Evolutionary conservation across 30 jellyfish, hydroid and myxozoan genomes (phyloP), one percentile per base, ranked within the genome.

Genomic region (Pseudorhiza aurosa): DNA sequence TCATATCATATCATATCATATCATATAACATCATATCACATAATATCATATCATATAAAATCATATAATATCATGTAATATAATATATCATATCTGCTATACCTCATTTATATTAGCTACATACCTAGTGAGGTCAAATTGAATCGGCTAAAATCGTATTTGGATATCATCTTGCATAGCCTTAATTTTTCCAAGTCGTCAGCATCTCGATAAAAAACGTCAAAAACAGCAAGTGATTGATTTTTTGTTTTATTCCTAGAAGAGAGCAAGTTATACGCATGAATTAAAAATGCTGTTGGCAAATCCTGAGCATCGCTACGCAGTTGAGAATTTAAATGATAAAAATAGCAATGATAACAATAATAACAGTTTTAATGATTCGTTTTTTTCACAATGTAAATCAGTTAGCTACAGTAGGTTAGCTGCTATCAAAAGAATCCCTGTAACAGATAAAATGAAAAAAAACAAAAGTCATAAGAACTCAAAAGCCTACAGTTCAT

Each of bases 81-180:
- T n/a, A n/a, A n/a, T n/a, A n/a, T 17, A 8, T 8, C 9, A 17
- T 42, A 17, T 17, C 55, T 8, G 55, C 9, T 8, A 42, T 42
- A 42, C 55, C 55, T 42, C 17, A 8, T 9, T 42, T 17, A 42
- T 42, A 42, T 8, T 9, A 42, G 44, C 51, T 10, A 47, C 59
- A 1, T 50, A 50, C 85, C 85, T 45, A 71, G 85, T 7, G 58
- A n/a, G 5, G 85, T 71, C 25, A 45, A 1, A 53, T 49, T 71
- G 21, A 46, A 71, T 8, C 60, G 47, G 27, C 71, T 45, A 7
- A 31, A 26, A 0, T 53, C 30, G 19, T 58, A 35, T 9, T 11
- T 30, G 4, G 17, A 31, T 10, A 47, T 18, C 1, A 47, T 26
- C 8, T 47, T 47, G 39, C 85, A 71, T 9, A 71, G 47, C 49